Evolutionary conservation across 2,113 vertebrate species (phyloP), one percentile per base, ranked within the genome.

Genomic region (Melanocharis versteri): DNA sequence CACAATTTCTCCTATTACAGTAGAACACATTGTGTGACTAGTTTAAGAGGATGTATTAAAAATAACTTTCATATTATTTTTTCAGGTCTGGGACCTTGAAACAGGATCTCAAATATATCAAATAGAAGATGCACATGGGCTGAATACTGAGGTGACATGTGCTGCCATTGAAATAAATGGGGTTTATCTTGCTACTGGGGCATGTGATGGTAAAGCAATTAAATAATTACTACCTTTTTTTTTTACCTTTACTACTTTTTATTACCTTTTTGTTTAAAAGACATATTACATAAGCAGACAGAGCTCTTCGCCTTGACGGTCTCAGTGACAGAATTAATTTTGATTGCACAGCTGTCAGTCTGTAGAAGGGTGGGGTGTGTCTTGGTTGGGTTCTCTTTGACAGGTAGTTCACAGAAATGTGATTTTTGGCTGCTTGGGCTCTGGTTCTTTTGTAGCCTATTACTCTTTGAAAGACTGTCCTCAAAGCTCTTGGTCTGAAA

Each of bases 71-170:
- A 9, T 84, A 40, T 65, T 84, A 15, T 72, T 91, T 88, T 89
- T 89, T 80, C 39, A 98, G 98, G 97, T 98, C 40, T 98, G 98
- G 98, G 98, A 98, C 82, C 81, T 98, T 8, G 97, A 98, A 89
- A 97, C 97, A 17, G 98, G 98, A 39, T 87, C 96, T 75, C 97
- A 96, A 88, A 94, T 98, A 93, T 98, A 98, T 71, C 96, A 98
- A 84, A 97, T 97, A 92, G 94, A 97, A 92, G 96, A 98, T 71
- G 94, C 94, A 1, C 98, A 98, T 90, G 98, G 98, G 27, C 58
- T 92, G 77, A 96, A 65, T 45, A 77, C 90, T 85, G 97, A 98
- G 89, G 87, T 98, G 73, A 98, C 97, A 31, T 95, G 96, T 51
- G 98, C 97, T 64, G 85, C 94, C 60, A 15, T 97, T 80, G 82